Evolutionary conservation across 1,140 invertebrate genomes (phyloP).

Genomic region (Sitodiplosis mosellana): DNA sequence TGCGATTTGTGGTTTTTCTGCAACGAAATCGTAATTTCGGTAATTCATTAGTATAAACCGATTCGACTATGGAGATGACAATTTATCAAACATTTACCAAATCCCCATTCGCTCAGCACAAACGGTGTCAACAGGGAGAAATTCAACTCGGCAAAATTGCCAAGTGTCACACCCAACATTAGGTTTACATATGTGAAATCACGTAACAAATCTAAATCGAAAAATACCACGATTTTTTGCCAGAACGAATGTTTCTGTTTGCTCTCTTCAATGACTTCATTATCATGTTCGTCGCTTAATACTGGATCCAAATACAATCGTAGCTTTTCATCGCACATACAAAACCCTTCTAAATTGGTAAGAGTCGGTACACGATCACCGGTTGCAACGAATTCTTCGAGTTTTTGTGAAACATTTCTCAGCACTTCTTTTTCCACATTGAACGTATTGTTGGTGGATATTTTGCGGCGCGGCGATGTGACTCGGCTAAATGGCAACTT

Average conservation of each 20-base stretch:
- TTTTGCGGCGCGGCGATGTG: conserved; percentile 22
- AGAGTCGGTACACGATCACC: conserved; percentile 9
- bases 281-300: conserved; percentile 16
- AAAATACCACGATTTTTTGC: conserved; percentile 34
- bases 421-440: conserved; percentile 28
- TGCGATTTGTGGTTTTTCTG: conserved; percentile 35
- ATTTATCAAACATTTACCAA: too few species aligned
- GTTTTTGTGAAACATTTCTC: conserved; percentile 27
- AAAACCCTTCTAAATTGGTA: conserved; percentile 3
- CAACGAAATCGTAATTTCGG: too few species aligned
- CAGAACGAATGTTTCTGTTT: conserved; percentile 24
- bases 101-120: conserved; percentile 38
- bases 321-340: conserved; percentile 14
- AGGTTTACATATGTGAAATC: conserved; percentile 46
- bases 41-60: too few species aligned
- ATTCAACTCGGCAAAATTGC: conserved; percentile 46
- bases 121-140: conserved; percentile 49
- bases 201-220: conserved; percentile 42
- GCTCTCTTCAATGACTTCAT: conserved; percentile 5
- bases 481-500: conserved; percentile 11
- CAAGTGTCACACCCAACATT: conserved; percentile 43
- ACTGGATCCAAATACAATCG: conserved; percentile 1
- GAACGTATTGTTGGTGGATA: conserved; percentile 21
- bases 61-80: too few species aligned
- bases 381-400: conserved; percentile 26